Evolutionary conservation across 2,888 invertebrate genomes (phyloP).

Genomic region (Catocala fraxini): DNA sequence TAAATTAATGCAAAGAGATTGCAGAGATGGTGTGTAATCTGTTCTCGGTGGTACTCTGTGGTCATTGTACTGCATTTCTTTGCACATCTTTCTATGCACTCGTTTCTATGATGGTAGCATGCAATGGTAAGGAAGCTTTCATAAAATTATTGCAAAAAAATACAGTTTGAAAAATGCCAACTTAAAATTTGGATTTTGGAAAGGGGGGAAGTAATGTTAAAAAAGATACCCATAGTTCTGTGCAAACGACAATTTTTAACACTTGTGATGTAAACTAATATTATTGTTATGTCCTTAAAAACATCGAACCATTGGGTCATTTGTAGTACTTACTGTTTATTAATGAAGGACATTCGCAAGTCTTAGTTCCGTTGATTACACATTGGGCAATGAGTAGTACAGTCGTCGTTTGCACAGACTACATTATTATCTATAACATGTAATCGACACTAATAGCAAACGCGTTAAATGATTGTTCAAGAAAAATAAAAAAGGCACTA

Average conservation of each 20-base stretch:
- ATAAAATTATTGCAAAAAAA: conserved; percentile 78
- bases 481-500: conserved; percentile 2
- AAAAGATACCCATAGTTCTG: conserved; percentile 26
- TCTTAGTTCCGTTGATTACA: no score
- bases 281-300: no score
- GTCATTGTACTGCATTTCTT: conserved; percentile 79
- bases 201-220: conserved; percentile 12
- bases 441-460: conserved; percentile 43
- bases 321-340: no score
- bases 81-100: conserved; percentile 86
- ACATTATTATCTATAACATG: conserved; percentile 32
- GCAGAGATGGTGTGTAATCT: conserved; percentile 58
- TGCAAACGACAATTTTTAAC: no score
- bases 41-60: conserved; percentile 42
- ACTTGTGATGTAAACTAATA: no score
- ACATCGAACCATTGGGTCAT: no score
- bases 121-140: conserved; percentile 59
- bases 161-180: conserved; percentile 69
- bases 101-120: conserved; percentile 70
- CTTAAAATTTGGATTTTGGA: conserved; percentile 27
- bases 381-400: no score
- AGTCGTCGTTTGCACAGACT: no score
- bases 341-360: no score
- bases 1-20: conserved; percentile 76
- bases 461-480: conserved; percentile 9